These are phyloP conservation scores for Xestia xanthographa DNA, from an alignment of 2,888 invertebrate genomes.

Conservation along the genomic window DNA sequence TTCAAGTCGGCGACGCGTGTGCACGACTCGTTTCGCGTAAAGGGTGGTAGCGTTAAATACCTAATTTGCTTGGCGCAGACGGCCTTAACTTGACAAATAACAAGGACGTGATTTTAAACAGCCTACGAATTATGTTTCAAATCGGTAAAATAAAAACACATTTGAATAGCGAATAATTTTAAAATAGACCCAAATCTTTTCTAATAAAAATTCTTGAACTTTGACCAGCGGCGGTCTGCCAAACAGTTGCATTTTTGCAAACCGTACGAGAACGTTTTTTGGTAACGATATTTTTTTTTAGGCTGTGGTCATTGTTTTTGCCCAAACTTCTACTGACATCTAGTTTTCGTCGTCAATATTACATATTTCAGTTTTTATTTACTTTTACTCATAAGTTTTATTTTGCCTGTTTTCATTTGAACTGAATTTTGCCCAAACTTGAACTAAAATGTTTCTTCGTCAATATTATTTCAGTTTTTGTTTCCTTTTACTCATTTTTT, in stretches of 20 bases:
- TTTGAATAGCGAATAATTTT: constrained; percentile 1
- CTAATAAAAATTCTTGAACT: constrained; percentile 31
- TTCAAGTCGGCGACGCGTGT: no score
- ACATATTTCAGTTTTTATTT: not conserved
- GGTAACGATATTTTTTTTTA: not conserved
- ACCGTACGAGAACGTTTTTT: not conserved
- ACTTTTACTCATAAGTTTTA: not conserved
- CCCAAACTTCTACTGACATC: no score
- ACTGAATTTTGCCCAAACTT: no score
- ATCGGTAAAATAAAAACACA: not conserved
- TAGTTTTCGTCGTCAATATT: not conserved
- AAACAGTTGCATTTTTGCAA: constrained; percentile 29
- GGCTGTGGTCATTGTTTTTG: not conserved
- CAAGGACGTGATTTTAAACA: not conserved
- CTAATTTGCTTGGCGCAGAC: no score
- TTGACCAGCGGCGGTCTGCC: constrained; percentile 7
- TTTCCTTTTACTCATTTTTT: no score
- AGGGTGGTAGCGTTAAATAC: no score
- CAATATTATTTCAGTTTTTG: no score
- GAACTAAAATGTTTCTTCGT: no score
- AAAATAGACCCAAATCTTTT: not conserved
- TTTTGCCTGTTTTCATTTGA: not conserved
- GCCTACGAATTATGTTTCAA: not conserved
- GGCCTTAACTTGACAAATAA: constrained; percentile 13
- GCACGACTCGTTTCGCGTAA: no score